phyloP scores from a whole-genome alignment of 2,797 vertebrate genomes.

The Periparus ater region DNA sequence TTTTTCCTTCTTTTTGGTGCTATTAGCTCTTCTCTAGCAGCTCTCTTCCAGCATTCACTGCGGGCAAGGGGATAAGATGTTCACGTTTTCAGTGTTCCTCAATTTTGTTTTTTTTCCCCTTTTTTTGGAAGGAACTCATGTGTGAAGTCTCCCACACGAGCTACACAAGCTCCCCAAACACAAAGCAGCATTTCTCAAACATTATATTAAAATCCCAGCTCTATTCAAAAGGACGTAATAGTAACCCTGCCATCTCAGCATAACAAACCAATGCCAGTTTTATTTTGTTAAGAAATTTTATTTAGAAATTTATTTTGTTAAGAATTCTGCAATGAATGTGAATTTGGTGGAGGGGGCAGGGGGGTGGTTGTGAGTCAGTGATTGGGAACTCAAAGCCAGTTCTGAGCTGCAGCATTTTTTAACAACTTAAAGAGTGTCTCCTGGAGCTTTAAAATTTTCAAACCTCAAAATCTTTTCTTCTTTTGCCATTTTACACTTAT shows the following conservation, averaged over 20 bases:
- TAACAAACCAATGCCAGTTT: neutral
- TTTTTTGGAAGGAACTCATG: neutral
- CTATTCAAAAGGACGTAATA: neutral
- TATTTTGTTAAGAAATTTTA: neutral
- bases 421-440: neutral
- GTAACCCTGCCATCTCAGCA: neutral
- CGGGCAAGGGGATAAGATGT: fast-evolving
- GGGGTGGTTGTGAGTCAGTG: neutral
- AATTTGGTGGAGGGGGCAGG: neutral
- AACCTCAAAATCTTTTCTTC: neutral
- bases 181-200: neutral
- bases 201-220: neutral
- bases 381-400: neutral
- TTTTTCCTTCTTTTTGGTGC: neutral
- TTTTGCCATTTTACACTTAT: neutral
- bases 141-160: neutral
- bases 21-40: neutral
- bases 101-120: neutral
- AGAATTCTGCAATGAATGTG: neutral
- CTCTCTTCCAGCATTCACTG: neutral
- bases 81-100: neutral
- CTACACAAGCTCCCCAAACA: neutral
- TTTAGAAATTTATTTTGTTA: neutral
- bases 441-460: neutral
- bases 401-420: neutral